Percentiles rank a stretch among this genome's conserved stretches.
Evolutionary conservation across 2,797 vertebrate genomes (phyloP).

Genomic region (Parotocinclus haroldoi): DNA sequence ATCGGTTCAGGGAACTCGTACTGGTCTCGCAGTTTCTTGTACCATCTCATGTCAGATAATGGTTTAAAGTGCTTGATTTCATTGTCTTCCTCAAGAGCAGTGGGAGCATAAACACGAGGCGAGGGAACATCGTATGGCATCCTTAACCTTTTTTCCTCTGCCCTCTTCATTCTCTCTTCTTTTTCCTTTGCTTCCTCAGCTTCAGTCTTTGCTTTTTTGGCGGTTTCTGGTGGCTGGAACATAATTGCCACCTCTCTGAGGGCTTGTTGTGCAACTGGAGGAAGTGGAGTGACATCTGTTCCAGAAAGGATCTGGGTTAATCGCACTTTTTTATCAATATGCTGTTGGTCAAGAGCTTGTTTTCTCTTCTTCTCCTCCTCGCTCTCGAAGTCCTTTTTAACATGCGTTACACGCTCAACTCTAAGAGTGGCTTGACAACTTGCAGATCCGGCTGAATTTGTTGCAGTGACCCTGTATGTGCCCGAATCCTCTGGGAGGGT

Average conservation of each 20-base stretch:
- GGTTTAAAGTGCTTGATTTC: constrained; percentile 93
- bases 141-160: constrained; percentile 85
- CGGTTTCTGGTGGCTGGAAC: constrained; percentile 90
- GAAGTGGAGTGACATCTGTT: constrained; percentile 80
- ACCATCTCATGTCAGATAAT: constrained; percentile 99
- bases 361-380: constrained; percentile 71
- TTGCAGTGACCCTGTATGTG: constrained; percentile 93
- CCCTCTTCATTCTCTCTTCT: constrained; percentile 82
- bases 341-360: constrained; percentile 73
- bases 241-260: constrained; percentile 89
- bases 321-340: constrained; percentile 90
- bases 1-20: constrained; percentile 96
- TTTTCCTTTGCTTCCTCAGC: constrained; percentile 81
- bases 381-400: constrained; percentile 84
- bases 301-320: constrained; percentile 90
- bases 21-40: constrained; percentile 92
- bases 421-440: constrained; percentile 93
- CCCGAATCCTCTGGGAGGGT: constrained; percentile 94
- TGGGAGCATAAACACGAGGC: constrained; percentile 75
- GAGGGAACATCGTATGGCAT: constrained; percentile 94
- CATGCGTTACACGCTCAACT: constrained; percentile 84
- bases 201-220: constrained; percentile 89
- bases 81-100: constrained; percentile 84
- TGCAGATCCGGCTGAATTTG: constrained; percentile 94
- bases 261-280: constrained; percentile 86